Percentiles rank a stretch among this genome's conserved stretches.
Conservation (phyloP, 30 jellyfish, hydroid and myxozoan species). For the Nemopilema nomurai region DNA sequence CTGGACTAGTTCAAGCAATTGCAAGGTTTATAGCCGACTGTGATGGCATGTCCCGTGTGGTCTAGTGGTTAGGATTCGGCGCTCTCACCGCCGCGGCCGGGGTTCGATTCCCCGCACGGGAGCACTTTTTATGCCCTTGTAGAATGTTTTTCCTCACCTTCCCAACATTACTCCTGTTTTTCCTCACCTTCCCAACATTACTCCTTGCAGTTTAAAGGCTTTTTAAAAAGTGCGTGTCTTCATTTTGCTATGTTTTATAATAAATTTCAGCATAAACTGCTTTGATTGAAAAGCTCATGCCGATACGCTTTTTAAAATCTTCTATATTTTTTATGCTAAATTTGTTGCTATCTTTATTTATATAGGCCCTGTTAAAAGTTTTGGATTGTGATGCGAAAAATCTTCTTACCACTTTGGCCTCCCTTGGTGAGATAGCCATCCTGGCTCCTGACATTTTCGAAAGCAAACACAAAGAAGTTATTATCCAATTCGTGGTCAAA, state of each 20-base stretch:
- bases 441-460: constrained; percentile 84
- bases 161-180: not conserved
- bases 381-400: constrained; percentile 52
- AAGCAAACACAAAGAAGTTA: constrained; percentile 65
- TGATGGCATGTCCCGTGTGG: constrained; percentile 47
- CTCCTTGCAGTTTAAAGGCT: not conserved
- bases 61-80: constrained; percentile 78
- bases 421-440: constrained; percentile 92
- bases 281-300: too few relatives aligned
- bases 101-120: constrained; percentile 86
- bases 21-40: not conserved
- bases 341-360: not conserved
- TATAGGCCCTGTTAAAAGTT: constrained; percentile 63
- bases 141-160: not conserved
- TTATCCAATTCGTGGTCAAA: constrained; percentile 86
- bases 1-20: too few relatives aligned
- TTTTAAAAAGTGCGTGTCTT: not conserved
- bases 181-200: not conserved
- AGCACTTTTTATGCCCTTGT: not conserved
- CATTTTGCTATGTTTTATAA: too few relatives aligned
- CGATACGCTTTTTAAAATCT: too few relatives aligned
- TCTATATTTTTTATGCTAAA: too few relatives aligned
- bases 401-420: constrained; percentile 72
- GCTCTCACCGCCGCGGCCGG: constrained; percentile 88
- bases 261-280: too few relatives aligned